Conservation (phyloP, 2,797 vertebrate genomes). For the Oreochromis mossambicus region DNA sequence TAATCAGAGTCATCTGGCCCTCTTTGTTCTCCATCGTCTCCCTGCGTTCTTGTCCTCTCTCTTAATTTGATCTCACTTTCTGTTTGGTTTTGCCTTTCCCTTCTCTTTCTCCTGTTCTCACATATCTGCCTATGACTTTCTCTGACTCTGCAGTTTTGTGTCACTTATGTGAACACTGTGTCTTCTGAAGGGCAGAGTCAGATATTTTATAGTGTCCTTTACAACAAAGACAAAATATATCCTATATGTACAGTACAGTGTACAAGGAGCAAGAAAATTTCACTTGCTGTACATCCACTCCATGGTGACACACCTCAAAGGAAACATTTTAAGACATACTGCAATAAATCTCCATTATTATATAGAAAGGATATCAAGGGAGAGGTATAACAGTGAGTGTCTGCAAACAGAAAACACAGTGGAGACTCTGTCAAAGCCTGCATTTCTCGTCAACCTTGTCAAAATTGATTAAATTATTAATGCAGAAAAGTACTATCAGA, state of each 20-base stretch:
- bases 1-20: background rate
- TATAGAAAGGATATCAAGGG: background rate
- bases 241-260: background rate
- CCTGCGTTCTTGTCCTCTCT: background rate
- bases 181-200: slow-evolving; percentile 27
- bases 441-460: background rate
- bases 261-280: background rate
- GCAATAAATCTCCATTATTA: background rate
- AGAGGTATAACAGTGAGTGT: background rate
- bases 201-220: slow-evolving; percentile 19
- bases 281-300: background rate
- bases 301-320: background rate
- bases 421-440: background rate
- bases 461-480: background rate
- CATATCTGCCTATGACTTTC: slow-evolving; percentile 33
- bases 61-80: background rate
- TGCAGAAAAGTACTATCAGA: background rate
- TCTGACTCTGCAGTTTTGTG: slow-evolving; percentile 49
- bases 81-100: slow-evolving; percentile 36
- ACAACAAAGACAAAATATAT: background rate
- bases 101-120: slow-evolving; percentile 38
- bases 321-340: background rate
- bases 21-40: background rate
- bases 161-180: slow-evolving; percentile 21
- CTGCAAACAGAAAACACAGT: background rate